phyloP scores from a whole-genome alignment of 2,888 invertebrate genomes.

The Orgyia antiqua region DNA sequence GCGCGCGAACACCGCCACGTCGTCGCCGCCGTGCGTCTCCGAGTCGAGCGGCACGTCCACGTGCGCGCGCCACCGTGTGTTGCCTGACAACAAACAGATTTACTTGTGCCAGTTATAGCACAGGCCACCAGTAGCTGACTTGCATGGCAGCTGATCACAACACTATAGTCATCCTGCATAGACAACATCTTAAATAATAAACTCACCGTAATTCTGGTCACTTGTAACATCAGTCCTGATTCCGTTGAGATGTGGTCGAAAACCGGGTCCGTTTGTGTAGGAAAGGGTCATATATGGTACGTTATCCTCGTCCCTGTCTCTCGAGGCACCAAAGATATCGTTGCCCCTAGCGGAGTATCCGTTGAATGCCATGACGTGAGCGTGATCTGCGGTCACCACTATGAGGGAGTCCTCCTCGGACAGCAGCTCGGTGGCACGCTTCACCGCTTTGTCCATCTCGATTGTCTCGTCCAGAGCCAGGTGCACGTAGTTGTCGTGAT shows the following conservation, averaged over 20 bases:
- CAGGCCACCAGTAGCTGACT: neutral
- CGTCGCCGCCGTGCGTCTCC: slow-evolving; percentile 88
- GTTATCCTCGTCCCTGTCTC: slow-evolving; percentile 1
- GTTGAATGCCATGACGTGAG: slow-evolving; percentile 82
- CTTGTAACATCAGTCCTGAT: slow-evolving; percentile 14
- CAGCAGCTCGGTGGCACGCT: slow-evolving; percentile 56
- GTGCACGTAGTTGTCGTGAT: slow-evolving; percentile 76
- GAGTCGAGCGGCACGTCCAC: slow-evolving; percentile 74
- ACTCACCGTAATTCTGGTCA: slow-evolving; percentile 13
- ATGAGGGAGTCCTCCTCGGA: slow-evolving; percentile 80
- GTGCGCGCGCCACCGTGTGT: slow-evolving; percentile 38
- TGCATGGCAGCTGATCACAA: neutral
- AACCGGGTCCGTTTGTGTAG: slow-evolving; percentile 76
- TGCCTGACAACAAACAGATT: slow-evolving; percentile 19
- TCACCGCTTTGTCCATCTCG: slow-evolving; percentile 79
- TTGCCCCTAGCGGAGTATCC: slow-evolving; percentile 80
- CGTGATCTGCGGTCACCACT: slow-evolving; percentile 87
- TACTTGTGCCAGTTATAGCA: neutral
- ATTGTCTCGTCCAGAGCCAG: slow-evolving; percentile 83
- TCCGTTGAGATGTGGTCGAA: slow-evolving; percentile 9
- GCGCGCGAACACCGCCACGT: slow-evolving; percentile 84
- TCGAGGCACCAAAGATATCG: slow-evolving; percentile 33
- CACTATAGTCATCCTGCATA: no score
- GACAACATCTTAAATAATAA: no score
- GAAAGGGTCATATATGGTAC: slow-evolving; percentile 74